Evolutionary conservation across 2,888 invertebrate genomes (phyloP), one percentile per base, ranked within the genome.

Genomic region (Catocala sponsa): DNA sequence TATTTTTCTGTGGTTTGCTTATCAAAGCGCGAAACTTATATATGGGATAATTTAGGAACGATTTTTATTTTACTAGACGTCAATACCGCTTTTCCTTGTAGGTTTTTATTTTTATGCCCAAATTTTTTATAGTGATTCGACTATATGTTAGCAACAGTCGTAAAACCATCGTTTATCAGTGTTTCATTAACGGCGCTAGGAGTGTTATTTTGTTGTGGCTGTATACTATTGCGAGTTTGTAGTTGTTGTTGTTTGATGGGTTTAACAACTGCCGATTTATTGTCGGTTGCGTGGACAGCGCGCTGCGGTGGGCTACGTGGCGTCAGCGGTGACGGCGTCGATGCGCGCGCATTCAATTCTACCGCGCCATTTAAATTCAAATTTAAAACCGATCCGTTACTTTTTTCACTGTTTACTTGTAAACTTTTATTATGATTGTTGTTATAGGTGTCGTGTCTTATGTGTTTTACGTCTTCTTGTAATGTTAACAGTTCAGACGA

Each of bases 1-100:
- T 53, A 12, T 11, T 41, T 42, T 12, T 53, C 53, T 5, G 53
- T 43, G 5, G 53, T 53, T 5, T 42, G 43, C 12, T 25, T 42
- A 10, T 43, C 42, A 44, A 53, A 53, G 43, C 47, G 54, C n/a
- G 53, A 53, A 7, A n/a, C 43, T 33, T 53, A 53, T 13, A 53
- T 15, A 32, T 43, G 33, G 6, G 53, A 53, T 43, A 53, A 33
- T 42, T 41, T 53, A 9, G 53, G 53, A 9, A 53, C 32, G 7
- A 51, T 38, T 15, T 38, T 51, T 41, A 32, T 38, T 41, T 11
- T 6, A 12, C 35, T n/a, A n/a, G 10, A 12, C 13, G 15, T 15
- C 15, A 15, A 15, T 15, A 15, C 15, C 15, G 15, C 15, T 51
- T 38, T 51, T 41, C 41, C 41, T 15, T 12, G 2, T 15, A 7